Conservation (phyloP, 2,797 vertebrate genomes). For the Dendrocincla fuliginosa region DNA sequence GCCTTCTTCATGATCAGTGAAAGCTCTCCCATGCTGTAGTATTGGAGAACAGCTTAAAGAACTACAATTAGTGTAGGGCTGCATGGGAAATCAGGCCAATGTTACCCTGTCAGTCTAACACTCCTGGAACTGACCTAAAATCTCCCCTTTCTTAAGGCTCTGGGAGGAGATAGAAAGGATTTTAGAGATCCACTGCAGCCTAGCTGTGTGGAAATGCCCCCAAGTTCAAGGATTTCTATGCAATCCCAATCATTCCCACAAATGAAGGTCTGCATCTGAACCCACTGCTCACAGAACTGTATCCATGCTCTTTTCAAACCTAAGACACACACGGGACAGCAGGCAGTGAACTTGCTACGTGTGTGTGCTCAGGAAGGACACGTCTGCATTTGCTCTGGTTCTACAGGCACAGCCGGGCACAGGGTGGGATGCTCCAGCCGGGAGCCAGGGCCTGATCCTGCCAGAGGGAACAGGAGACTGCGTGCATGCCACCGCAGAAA, state of each 20-base stretch:
- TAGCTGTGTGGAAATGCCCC: neutral
- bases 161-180: neutral
- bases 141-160: neutral
- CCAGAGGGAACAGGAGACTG: neutral
- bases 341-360: accelerated
- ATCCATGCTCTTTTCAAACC: neutral
- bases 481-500: accelerated
- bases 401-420: neutral
- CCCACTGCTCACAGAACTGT: neutral
- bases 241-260: neutral
- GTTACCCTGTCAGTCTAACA: neutral
- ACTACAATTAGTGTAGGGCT: neutral
- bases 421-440: neutral
- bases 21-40: neutral
- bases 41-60: neutral
- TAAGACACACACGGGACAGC: neutral
- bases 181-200: neutral
- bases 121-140: neutral
- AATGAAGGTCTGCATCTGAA: neutral
- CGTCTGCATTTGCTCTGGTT: neutral
- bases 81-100: neutral
- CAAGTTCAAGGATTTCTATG: neutral
- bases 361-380: neutral
- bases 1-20: neutral
- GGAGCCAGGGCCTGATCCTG: neutral